Percentiles rank a stretch among this genome's conserved stretches.
Evolutionary conservation across 2,797 vertebrate genomes (phyloP).

Genomic region (Trichosurus vulpecula): DNA sequence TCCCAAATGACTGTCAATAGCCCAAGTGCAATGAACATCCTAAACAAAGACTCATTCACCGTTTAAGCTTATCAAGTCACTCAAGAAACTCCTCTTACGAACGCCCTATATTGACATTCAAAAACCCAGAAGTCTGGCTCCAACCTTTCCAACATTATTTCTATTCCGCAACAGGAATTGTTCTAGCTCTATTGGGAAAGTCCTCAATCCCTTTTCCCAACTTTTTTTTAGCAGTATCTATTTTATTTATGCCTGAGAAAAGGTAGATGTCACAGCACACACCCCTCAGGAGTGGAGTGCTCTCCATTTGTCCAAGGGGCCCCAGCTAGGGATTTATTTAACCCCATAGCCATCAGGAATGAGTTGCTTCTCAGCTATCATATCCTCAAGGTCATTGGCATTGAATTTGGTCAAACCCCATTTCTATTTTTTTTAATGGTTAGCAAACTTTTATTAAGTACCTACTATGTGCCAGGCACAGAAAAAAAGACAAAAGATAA

Average conservation of each 20-base stretch:
- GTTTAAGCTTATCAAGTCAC: not conserved
- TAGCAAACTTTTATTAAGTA: not conserved
- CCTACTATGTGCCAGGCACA: not conserved
- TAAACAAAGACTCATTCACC: not conserved
- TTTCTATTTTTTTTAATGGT: too few species aligned
- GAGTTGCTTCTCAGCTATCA: constrained; percentile 93
- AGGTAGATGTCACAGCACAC: too few species aligned
- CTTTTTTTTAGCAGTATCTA: too few species aligned
- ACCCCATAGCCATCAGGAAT: constrained; percentile 71
- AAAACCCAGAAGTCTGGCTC: not conserved
- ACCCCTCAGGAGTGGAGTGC: too few species aligned
- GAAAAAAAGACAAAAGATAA: not conserved
- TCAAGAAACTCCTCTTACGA: not conserved
- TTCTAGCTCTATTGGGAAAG: not conserved
- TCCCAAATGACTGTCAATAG: not conserved
- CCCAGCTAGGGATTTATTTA: not conserved
- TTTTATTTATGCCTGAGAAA: too few species aligned
- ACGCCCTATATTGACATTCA: not conserved
- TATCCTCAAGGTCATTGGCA: constrained; percentile 89
- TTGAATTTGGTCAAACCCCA: constrained; percentile 98
- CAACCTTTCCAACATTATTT: not conserved
- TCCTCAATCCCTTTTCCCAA: not conserved
- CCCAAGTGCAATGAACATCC: not conserved
- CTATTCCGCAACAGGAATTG: not conserved
- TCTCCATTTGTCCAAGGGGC: not conserved